Evolutionary conservation across 2,888 invertebrate species (phyloP).

Genomic region (Unio pictorum): DNA sequence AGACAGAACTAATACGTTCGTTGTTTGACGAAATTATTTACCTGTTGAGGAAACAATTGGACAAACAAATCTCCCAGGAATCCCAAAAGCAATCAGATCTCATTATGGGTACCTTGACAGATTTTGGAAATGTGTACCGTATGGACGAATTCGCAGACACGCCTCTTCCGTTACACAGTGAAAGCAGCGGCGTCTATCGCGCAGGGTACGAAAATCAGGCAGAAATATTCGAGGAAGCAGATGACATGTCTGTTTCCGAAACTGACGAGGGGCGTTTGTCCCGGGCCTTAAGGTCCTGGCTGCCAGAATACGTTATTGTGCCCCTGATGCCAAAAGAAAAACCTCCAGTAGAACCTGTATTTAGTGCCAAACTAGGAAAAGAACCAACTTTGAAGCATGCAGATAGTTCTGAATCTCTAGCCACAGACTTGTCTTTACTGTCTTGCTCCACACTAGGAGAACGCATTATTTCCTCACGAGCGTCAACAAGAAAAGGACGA

Average conservation of each 20-base stretch:
- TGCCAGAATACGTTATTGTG: conserved; percentile 44
- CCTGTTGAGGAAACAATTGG: too few species aligned
- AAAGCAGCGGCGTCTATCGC: conserved; percentile 19
- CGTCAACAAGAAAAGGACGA: conserved; percentile 16
- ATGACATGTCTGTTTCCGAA: conserved; percentile 7
- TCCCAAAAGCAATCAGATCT: too few species aligned
- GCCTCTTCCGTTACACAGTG: conserved; percentile 17
- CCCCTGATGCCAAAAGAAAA: conserved; percentile 41
- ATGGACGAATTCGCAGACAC: conserved; percentile 17
- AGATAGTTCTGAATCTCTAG: conserved; percentile 51
- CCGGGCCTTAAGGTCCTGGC: conserved; percentile 49
- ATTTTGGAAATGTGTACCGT: too few species aligned
- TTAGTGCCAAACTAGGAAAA: conserved; percentile 49
- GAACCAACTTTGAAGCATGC: conserved; percentile 28
- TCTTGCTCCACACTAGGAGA: conserved; percentile 36
- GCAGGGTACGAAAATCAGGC: conserved; percentile 22
- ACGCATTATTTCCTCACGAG: conserved; percentile 15
- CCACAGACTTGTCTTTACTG: conserved; percentile 49
- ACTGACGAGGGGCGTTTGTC: conserved; percentile 50
- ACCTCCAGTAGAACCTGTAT: conserved; percentile 43
- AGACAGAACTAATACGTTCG: too few species aligned
- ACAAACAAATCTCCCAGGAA: too few species aligned
- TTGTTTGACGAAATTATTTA: too few species aligned
- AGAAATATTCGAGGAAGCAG: conserved; percentile 19
- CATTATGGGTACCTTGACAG: too few species aligned